Evolutionary conservation across 2,113 vertebrate species (phyloP).

Genomic region (Albula glossodonta): DNA sequence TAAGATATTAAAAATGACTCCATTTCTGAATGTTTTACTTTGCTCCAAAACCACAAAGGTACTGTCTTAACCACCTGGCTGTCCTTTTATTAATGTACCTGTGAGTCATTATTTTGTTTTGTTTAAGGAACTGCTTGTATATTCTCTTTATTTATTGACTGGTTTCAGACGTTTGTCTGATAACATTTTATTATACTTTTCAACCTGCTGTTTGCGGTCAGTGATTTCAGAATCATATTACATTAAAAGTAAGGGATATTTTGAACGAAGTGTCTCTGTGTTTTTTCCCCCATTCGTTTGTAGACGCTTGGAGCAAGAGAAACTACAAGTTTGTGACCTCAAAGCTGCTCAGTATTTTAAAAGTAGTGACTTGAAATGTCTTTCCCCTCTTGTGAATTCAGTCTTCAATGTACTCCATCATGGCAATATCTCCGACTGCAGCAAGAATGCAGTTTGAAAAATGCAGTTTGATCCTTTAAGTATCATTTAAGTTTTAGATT

Average conservation of each 20-base stretch:
- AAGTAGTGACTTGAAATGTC: too few species aligned
- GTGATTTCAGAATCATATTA: conserved; percentile 22
- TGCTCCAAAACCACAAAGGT: not conserved
- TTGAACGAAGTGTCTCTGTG: conserved; percentile 25
- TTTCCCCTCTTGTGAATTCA: too few species aligned
- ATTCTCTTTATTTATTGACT: not conserved
- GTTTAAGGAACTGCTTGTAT: not conserved
- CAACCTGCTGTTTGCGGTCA: conserved; percentile 23
- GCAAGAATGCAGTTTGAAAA: too few species aligned
- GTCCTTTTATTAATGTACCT: conserved; percentile 35
- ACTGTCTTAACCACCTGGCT: conserved; percentile 29
- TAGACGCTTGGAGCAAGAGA: too few species aligned
- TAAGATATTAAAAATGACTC: conserved; percentile 19
- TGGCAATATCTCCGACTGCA: too few species aligned
- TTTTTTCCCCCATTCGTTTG: not conserved
- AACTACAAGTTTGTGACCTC: too few species aligned
- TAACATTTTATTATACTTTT: conserved; percentile 12
- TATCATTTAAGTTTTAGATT: too few species aligned
- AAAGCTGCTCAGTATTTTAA: too few species aligned
- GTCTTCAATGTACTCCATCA: too few species aligned
- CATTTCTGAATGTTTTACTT: conserved; percentile 41
- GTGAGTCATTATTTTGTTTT: conserved; percentile 26
- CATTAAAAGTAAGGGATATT: conserved; percentile 39
- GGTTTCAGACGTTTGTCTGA: conserved; percentile 15
- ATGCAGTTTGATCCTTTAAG: too few species aligned